Base-by-base conservation (phyloP, 2,797 vertebrate species). In the Silurus aristotelis region DNA sequence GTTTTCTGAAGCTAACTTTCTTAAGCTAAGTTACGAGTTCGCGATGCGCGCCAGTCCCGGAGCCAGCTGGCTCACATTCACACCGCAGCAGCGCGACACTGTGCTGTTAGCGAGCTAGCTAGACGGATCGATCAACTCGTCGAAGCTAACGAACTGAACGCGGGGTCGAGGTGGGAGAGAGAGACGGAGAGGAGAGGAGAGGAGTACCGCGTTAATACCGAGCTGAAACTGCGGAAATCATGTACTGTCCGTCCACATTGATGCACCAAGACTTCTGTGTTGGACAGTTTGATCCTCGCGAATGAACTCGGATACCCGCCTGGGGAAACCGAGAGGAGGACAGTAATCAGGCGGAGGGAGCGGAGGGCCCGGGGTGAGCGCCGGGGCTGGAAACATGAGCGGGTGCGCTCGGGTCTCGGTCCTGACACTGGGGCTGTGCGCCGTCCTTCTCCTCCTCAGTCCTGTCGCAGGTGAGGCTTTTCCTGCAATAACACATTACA, bases 401-500 rank as follows among this genome's bases (percentile, higher is more conserved):
- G 85, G 84, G 46, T 72, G 58, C 64, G 86, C 79, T 86, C 90
- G 86, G 82, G 56, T 84, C 70, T 87, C 87, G 71, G 64, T 87
- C 22, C 83, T 89, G 84, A 82, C 88, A 1, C 64, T 91, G 83
- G 88, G 88, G 78, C 83, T 92, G 2, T 90, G 56, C 64, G 86
- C 86, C 8, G 43, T 90, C 80, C 84, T 92, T 14, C 87, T 92
- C 46, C 89, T 92, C 72, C 89, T 92, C 72, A 86, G 87, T 76
- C 84, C 91, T 13, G 91, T 90, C 25, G 88, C 91, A 67, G 91
- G 91, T 92, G 84, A 91, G 91, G 43, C 56, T n/a, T 48, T 70
- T 56, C 17, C 17, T 19, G 14, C 56, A 20, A 10, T 25, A 31
- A 20, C 43, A 58, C 14, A 38, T 38, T 38, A 38, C 38, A 38